A percentile compares a stretch with the other conserved stretches of the same genome.
These are phyloP conservation scores for Heliconius erato DNA, from an alignment of 2,888 invertebrate species.

Conservation along the genomic window DNA sequence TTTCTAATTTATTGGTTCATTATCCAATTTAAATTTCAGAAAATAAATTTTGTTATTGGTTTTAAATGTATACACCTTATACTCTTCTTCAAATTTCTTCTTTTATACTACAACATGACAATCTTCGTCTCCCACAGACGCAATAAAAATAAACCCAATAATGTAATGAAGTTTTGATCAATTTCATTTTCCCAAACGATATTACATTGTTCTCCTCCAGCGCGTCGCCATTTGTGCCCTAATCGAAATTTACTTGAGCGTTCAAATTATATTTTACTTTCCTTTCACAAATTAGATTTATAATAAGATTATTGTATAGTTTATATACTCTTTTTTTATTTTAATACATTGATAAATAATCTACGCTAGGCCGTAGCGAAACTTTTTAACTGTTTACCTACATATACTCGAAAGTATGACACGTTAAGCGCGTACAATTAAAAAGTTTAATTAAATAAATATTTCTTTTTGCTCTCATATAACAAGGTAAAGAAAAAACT, in stretches of 20 bases:
- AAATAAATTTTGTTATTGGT: too few relatives aligned
- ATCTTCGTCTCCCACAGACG: neutral
- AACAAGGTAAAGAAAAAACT: too few relatives aligned
- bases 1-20: too few relatives aligned
- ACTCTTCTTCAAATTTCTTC: neutral
- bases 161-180: neutral
- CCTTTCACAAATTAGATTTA: neutral
- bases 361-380: neutral
- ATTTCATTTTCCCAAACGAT: neutral
- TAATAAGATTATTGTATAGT: neutral
- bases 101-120: neutral
- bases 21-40: too few relatives aligned
- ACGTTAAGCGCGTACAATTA: too few relatives aligned
- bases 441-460: too few relatives aligned
- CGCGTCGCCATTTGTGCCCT: neutral
- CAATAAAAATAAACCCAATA: neutral
- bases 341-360: neutral
- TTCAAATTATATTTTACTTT: conserved; percentile 3
- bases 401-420: too few relatives aligned
- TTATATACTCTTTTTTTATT: neutral
- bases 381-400: neutral
- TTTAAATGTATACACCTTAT: neutral
- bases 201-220: neutral
- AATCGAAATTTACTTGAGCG: conserved; percentile 7
- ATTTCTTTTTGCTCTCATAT: too few relatives aligned